Conservation (phyloP, 2,113 vertebrate species). For the Actenoides hombroni region DNA sequence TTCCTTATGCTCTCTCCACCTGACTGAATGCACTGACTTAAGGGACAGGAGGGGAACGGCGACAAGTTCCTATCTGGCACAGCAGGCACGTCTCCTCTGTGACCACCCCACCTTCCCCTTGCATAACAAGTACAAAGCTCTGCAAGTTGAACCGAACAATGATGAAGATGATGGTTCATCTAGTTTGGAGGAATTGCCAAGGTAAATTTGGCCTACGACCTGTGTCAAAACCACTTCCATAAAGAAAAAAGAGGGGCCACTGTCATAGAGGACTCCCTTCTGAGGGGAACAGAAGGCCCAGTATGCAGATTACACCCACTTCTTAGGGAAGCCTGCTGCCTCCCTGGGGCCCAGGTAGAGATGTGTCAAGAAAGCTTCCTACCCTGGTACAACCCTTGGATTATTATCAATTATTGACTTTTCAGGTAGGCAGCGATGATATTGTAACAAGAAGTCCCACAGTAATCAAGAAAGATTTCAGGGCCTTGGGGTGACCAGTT, state of each 20-base stretch:
- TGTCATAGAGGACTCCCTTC: background rate
- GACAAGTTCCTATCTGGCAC: background rate
- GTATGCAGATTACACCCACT: background rate
- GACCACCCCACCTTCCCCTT: background rate
- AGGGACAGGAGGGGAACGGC: background rate
- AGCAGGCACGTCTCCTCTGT: background rate
- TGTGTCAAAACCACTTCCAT: background rate
- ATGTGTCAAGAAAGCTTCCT: background rate
- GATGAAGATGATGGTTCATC: background rate
- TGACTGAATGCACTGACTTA: background rate
- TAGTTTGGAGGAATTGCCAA: background rate
- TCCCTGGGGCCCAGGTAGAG: background rate
- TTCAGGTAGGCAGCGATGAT: background rate
- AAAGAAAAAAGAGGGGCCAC: background rate
- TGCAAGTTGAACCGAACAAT: background rate
- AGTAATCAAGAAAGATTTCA: background rate
- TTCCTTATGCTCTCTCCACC: background rate
- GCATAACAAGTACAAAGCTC: background rate
- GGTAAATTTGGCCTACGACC: background rate
- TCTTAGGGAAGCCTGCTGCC: background rate
- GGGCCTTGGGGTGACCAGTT: background rate
- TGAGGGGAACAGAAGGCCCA: background rate
- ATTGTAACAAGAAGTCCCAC: background rate
- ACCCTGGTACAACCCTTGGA: background rate
- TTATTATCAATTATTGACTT: background rate